A percentile compares a stretch with the other conserved stretches of the same genome.
phyloP scores from a whole-genome alignment of 2,113 vertebrate genomes.

The Delphinus delphis region DNA sequence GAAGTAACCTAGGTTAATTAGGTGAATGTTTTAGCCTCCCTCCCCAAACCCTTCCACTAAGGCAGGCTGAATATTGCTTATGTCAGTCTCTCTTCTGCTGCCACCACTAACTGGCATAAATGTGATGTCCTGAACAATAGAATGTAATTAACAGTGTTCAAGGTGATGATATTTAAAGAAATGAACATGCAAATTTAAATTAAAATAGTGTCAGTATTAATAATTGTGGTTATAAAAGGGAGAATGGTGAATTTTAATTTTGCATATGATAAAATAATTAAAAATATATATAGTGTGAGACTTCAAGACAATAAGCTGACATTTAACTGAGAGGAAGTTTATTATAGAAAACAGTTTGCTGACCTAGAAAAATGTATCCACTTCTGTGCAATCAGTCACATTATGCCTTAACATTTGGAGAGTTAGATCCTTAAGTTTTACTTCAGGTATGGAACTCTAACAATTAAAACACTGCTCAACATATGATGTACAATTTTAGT shows the following conservation, averaged over 20 bases:
- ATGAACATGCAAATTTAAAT: constrained; percentile 71
- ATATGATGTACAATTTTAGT: background rate
- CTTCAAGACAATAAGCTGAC: background rate
- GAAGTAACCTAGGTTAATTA: background rate
- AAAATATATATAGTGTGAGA: background rate
- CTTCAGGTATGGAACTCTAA: background rate
- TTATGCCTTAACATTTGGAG: background rate
- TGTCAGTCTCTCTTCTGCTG: constrained; percentile 50
- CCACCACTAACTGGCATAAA: constrained; percentile 12
- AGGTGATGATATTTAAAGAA: constrained; percentile 55
- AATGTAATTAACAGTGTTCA: constrained; percentile 55
- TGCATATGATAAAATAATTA: constrained; percentile 29
- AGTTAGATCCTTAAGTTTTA: background rate
- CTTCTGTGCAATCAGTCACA: background rate
- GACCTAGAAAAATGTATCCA: background rate
- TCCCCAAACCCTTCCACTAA: background rate
- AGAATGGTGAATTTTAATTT: constrained; percentile 48
- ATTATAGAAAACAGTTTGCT: background rate
- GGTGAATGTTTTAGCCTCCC: background rate
- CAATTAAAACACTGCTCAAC: background rate
- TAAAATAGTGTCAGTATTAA: constrained; percentile 63
- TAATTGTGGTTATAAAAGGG: constrained; percentile 32
- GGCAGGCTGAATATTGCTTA: background rate
- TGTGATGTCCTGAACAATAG: constrained; percentile 53
- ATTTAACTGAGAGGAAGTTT: constrained; percentile 19